Evolutionary conservation across 2,888 invertebrate genomes (phyloP), one percentile per base, ranked within the genome.

Genomic region (Dryobotodes eremita): DNA sequence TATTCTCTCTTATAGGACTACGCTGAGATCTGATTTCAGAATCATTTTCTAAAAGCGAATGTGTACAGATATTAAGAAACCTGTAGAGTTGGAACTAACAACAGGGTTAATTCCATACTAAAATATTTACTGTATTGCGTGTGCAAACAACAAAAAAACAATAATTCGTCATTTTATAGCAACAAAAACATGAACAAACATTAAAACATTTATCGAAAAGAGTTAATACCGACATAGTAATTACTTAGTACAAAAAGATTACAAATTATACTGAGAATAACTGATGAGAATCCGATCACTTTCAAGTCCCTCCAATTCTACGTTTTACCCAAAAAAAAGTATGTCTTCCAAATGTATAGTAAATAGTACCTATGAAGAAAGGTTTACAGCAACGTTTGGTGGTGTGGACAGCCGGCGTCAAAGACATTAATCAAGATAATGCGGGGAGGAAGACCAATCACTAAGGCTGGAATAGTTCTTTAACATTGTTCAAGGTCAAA

Each of bases 341-440:
- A 23, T n/a, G 42, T 69, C 23, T 31, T 20, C 50, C n/a, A 64
- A 65, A 65, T 61, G 42, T 75, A 36, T 46, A 69, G 62, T 31
- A 79, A 83, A 75, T 80, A 71, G 62, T 81, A 13, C 20, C n/a
- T n/a, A 59, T 55, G 50, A 68, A 23, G 64, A 48, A 71, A 75
- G 64, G 83, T 74, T 73, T 50, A 71, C 53, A 55, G 59, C 75
- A 77, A 59, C 71, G 80, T 77, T 85, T 85, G 82, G 68, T 82
- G 66, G 68, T 82, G 66, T 72, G 77, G 88, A 87, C 88, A 86
- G 86, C 68, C 73, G 79, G 61, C 78, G 74, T 86, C 86, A 82
- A 70, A 82, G 77, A 86, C 88, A 88, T 87, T 88, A 85, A 87
- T 87, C 88, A 87, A 84, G 77, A 86, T 86, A 87, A 81, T 86